Base-by-base conservation (phyloP, 2,797 vertebrate species). In the Platalea minor region DNA sequence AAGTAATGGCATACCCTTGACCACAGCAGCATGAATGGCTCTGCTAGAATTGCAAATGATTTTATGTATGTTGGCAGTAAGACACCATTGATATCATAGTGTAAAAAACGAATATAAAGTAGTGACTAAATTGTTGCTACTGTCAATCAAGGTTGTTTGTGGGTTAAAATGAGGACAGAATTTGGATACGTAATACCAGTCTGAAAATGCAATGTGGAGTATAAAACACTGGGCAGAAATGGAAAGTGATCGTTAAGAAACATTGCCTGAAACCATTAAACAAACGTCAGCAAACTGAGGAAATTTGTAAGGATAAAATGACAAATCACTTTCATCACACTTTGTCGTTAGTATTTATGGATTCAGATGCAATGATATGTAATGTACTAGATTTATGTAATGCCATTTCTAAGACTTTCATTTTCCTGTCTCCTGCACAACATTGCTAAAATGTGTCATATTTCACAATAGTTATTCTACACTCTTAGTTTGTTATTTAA, bases 1-100 rank as follows among this genome's bases (percentile, higher is more conserved):
- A 94, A 95, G 57, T 84, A 93, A 68, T 93, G 59, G 59, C 56
- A 72, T 95, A 96, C 21, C 89, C 91, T 96, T 95, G 94, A 95
- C 95, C 68, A 63, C 53, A 77, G 33, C 60, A 82, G 60, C 68
- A 93, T 60, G 65, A 91, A 61, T 33, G 33, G 48, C 46, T 94
- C 75, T 89, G 75, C 45, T 95, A 79, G 78, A 97, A 94, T 92
- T 96, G 69, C 78, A 95, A 93, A 97, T 95, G 10, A 91, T 93
- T 89, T 89, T 93, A 80, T 65, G 33, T 61, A 59, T 18, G 19
- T 67, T 85, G 53, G 23, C 75, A 86, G 45, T 50, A 84, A 84
- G 41, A 72, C 25, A 85, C 14, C 56, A 65, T 70, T 95, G 83
- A 92, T 94, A 96, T 79, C 28, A 56, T 11, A 23, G 10, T 43